Conservation (phyloP, 2,113 vertebrate species). For the Scopus umbretta region DNA sequence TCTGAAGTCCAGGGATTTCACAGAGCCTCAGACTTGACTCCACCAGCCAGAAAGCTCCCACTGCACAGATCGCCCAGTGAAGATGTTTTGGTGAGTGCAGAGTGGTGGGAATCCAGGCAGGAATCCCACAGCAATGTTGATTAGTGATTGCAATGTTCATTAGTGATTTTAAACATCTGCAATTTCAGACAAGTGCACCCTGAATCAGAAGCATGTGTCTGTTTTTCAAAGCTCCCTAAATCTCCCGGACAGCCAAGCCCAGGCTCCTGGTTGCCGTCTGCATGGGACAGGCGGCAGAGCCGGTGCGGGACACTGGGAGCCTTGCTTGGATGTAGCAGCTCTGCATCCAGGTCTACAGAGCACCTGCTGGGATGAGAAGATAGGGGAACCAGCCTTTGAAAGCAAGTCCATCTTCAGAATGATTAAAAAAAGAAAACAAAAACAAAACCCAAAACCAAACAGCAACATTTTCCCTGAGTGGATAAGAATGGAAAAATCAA, state of each 20-base stretch:
- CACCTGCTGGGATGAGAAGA: not conserved
- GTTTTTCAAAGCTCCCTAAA: not conserved
- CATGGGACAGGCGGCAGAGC: not conserved
- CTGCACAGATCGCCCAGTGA: not conserved
- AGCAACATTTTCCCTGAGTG: not conserved
- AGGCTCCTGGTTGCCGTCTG: not conserved
- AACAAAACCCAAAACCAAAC: not conserved
- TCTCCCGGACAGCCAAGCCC: not conserved
- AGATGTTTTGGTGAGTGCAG: not conserved
- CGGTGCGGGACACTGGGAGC: not conserved
- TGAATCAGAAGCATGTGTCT: not conserved
- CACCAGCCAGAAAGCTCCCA: slow-evolving; percentile 28
- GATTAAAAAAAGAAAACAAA: not conserved
- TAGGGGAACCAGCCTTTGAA: not conserved
- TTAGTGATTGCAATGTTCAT: slow-evolving; percentile 36
- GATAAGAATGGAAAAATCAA: not conserved
- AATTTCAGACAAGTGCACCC: not conserved
- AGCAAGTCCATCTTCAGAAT: not conserved
- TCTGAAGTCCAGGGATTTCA: not conserved
- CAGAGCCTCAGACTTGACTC: slow-evolving; percentile 19
- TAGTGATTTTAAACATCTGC: slow-evolving; percentile 7
- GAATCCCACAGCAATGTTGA: not conserved
- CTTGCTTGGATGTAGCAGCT: not conserved
- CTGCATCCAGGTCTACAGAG: not conserved
- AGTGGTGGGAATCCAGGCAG: slow-evolving; percentile 6